These are phyloP conservation scores for Talpa occidentalis DNA, from an alignment of 2,113 vertebrate genomes.

Conservation along the genomic window DNA sequence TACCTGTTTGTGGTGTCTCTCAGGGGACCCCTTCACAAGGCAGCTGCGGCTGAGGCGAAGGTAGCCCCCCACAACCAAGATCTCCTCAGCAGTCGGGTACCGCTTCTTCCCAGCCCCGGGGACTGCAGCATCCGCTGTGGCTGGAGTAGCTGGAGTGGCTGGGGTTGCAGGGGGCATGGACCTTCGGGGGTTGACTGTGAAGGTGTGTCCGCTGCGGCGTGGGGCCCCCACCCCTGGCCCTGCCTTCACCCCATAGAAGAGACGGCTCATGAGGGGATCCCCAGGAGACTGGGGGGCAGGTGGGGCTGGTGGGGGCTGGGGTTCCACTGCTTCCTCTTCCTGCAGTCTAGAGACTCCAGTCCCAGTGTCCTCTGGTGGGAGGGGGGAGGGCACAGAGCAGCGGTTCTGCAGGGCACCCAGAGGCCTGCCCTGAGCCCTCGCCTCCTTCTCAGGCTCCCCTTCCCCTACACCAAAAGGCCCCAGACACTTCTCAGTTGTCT, in stretches of 20 bases:
- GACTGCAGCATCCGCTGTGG: neutral
- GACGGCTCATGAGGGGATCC: slow-evolving; percentile 80
- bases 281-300: slow-evolving; percentile 68
- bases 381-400: slow-evolving; percentile 53
- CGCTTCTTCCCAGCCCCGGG: slow-evolving; percentile 87
- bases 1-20: slow-evolving; percentile 89
- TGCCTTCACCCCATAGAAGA: slow-evolving; percentile 79
- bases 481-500: neutral
- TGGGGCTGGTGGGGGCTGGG: slow-evolving; percentile 60
- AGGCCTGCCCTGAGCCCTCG: slow-evolving; percentile 58
- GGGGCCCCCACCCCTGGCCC: slow-evolving; percentile 83
- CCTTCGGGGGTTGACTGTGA: slow-evolving; percentile 91
- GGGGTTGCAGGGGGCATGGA: slow-evolving; percentile 28
- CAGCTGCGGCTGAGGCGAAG: slow-evolving; percentile 91
- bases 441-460: slow-evolving; percentile 35
- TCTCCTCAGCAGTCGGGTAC: slow-evolving; percentile 93
- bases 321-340: slow-evolving; percentile 78
- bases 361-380: slow-evolving; percentile 62
- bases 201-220: slow-evolving; percentile 92
- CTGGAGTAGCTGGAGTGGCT: neutral
- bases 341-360: slow-evolving; percentile 60
- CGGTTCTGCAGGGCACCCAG: slow-evolving; percentile 44
- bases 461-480: neutral
- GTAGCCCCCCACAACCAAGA: slow-evolving; percentile 94
- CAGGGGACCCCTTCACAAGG: slow-evolving; percentile 87